Conservation (phyloP, 2,888 invertebrate species). For the Chymomyza caudatula region DNA sequence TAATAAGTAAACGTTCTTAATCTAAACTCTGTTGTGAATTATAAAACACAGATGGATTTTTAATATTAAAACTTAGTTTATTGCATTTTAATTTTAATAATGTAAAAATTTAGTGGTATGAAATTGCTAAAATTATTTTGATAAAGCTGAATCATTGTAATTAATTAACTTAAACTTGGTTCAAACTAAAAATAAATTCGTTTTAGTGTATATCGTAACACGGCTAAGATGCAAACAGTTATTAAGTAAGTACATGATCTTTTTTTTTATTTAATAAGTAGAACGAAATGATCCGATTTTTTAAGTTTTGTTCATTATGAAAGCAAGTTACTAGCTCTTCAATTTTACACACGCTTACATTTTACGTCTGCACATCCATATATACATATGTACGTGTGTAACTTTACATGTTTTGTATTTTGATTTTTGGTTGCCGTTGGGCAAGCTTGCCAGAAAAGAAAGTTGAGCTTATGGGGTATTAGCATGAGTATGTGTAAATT, state of each 20-base stretch:
- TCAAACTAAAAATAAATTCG: too few species aligned
- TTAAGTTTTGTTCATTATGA: background rate
- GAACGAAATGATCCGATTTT: background rate
- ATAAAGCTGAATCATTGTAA: background rate
- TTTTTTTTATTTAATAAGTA: background rate
- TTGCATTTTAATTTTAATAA: background rate
- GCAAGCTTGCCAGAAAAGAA: background rate
- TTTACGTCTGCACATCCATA: background rate
- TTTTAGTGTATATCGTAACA: background rate
- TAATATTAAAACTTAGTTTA: background rate
- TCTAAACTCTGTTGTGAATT: background rate
- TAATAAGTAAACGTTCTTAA: too few species aligned
- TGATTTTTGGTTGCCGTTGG: background rate
- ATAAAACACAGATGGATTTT: too few species aligned
- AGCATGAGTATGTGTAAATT: background rate
- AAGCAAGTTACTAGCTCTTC: background rate
- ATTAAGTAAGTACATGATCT: background rate
- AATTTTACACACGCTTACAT: background rate
- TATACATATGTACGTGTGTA: background rate
- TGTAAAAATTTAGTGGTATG: background rate
- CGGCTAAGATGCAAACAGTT: background rate
- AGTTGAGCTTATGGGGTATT: background rate
- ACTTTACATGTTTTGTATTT: background rate
- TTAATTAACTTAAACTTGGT: background rate
- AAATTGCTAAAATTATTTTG: background rate